Base-by-base conservation (phyloP, 92 coral and sea anemone genomes). In the Zoanthus sansibaricus region DNA sequence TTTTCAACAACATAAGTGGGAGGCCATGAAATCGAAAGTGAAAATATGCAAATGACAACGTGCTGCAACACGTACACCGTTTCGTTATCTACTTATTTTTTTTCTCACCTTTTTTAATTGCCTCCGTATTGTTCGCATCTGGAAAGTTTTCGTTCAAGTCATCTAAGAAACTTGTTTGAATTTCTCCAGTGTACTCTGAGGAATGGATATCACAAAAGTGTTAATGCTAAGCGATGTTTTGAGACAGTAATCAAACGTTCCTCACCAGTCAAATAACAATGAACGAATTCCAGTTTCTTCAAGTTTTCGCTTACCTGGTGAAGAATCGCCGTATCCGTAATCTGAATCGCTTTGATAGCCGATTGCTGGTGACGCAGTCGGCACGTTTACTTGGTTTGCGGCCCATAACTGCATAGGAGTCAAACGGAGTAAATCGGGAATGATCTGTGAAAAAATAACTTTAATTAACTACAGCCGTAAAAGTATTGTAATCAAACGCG, bases 321-420 rank as follows among this genome's bases (percentile, higher is more conserved):
- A 66, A 4, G 55, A 59, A 31, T 20, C 31, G 9, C 58, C 73
- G 61, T 17, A 80, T 46, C 75, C 66, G 21, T 66, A 66, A 7
- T 80, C 85, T 1, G 85, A 80, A 11, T 66, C 85, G 15, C 59
- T 15, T 44, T 64, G 74, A 9, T 46, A 80, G 6, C 66, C 66
- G 59, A 55, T 7, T 0, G 87, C 95, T 37, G 95, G 94, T 2
- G 93, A 79, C 5, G 92, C 95, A 33, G 89, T 87, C 9, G 93
- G 95, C 1, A 93, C 93, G n/a, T 14, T 71, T 1, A 87, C 69
- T 52, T 88, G 93, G 32, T 93, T 93, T 5, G 92, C 95, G 67
- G 66, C 18, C 66, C 66, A 58, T 58, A 58, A 14, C 66, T 58
- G 66, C n/a, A 58, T 11, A 58, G 66, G 66, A 58, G 2, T 14